These are phyloP conservation scores for Strigamia transsilvanica DNA, from an alignment of 2,888 invertebrate genomes.

Conservation along the genomic window DNA sequence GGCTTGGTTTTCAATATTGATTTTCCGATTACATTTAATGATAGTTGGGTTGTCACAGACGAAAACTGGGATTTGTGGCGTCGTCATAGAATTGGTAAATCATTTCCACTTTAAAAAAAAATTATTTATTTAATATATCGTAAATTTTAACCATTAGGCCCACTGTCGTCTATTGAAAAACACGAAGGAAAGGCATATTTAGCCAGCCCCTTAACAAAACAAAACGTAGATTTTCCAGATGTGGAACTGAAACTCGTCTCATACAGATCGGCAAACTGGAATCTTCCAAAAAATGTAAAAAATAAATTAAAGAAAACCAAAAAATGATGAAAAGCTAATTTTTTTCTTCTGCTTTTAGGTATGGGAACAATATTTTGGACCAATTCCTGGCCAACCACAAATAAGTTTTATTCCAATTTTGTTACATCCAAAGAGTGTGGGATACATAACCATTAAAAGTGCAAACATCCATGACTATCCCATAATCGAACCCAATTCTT, in stretches of 20 bases:
- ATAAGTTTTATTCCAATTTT: slow-evolving; percentile 53
- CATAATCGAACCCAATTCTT: slow-evolving; percentile 89
- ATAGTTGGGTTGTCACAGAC: neutral
- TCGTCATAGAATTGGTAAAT: slow-evolving; percentile 23
- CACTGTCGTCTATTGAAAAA: slow-evolving; percentile 52
- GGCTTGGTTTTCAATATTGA: slow-evolving; percentile 52
- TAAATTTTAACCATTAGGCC: slow-evolving; percentile 17
- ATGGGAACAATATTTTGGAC: slow-evolving; percentile 48
- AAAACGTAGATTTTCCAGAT: slow-evolving; percentile 40
- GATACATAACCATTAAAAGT: slow-evolving; percentile 70
- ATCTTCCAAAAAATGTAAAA: slow-evolving; percentile 50
- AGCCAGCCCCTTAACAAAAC: neutral
- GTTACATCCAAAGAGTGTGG: slow-evolving; percentile 52
- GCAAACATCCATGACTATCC: slow-evolving; percentile 88
- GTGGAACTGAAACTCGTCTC: slow-evolving; percentile 49
- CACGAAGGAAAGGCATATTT: slow-evolving; percentile 53
- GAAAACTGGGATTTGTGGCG: slow-evolving; percentile 39
- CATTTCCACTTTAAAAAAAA: too few species aligned
- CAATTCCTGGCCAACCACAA: neutral
- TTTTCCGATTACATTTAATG: slow-evolving; percentile 18
- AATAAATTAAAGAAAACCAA: neutral
- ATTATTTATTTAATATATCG: neutral
- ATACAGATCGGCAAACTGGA: slow-evolving; percentile 51
- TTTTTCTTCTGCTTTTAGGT: neutral
- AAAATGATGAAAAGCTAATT: neutral